A percentile compares a stretch with the other conserved stretches of the same genome.
Evolutionary conservation across 1,140 invertebrate genomes (phyloP).

Genomic region (Subanguina moxae): DNA sequence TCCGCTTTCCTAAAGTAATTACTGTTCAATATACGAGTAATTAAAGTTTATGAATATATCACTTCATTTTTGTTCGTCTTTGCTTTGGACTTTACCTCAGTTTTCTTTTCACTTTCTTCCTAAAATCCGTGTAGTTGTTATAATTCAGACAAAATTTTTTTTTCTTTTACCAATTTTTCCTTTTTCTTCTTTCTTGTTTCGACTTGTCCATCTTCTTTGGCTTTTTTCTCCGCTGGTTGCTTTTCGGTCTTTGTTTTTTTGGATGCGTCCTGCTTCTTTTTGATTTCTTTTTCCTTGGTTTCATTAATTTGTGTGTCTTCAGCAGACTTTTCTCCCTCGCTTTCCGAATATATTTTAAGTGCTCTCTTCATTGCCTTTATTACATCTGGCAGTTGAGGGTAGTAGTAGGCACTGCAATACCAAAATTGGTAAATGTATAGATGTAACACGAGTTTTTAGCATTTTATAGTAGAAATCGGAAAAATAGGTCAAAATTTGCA

Average conservation of each 20-base stretch:
- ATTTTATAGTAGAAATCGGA: too few relatives aligned
- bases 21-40: too few relatives aligned
- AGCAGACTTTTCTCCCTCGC: slow-evolving; percentile 5
- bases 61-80: not conserved
- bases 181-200: too few relatives aligned
- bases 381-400: slow-evolving; percentile 48
- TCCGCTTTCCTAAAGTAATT: too few relatives aligned
- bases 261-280: slow-evolving; percentile 22
- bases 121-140: too few relatives aligned
- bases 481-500: too few relatives aligned
- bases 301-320: slow-evolving; percentile 16
- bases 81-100: not conserved
- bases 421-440: not conserved
- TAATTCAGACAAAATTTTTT: not conserved
- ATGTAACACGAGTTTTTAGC: too few relatives aligned
- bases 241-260: slow-evolving; percentile 3
- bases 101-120: not conserved
- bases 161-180: not conserved
- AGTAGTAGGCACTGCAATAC: slow-evolving; percentile 40
- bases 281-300: slow-evolving; percentile 12
- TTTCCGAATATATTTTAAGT: slow-evolving; percentile 21
- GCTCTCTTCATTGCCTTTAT: slow-evolving; percentile 55
- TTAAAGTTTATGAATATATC: too few relatives aligned
- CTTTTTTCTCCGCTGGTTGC: slow-evolving; percentile 10
- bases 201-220: not conserved